Evolutionary conservation across 2,113 vertebrate species (phyloP).

Genomic region (Sebastes schlegelii): DNA sequence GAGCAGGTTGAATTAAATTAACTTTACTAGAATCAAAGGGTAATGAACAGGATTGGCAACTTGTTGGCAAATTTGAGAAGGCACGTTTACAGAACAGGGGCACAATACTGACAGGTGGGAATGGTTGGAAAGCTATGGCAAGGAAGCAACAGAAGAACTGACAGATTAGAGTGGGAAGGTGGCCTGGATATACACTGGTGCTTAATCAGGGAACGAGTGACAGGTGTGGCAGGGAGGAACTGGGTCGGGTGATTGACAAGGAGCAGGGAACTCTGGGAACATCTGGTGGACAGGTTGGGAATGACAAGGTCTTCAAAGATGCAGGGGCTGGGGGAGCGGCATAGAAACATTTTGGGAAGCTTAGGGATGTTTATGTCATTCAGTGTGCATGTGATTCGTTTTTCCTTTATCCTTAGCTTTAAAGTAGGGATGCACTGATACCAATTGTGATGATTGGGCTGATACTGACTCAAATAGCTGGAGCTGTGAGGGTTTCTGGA

Average conservation of each 20-base stretch:
- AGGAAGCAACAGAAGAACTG: not conserved
- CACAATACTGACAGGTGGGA: not conserved
- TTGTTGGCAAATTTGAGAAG: not conserved
- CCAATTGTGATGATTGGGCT: too few species aligned
- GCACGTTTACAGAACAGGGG: not conserved
- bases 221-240: not conserved
- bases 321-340: not conserved
- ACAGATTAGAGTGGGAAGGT: not conserved
- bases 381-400: not conserved
- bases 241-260: not conserved
- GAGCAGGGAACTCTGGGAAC: not conserved
- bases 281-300: constrained; percentile 15
- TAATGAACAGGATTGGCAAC: not conserved
- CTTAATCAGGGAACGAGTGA: not conserved
- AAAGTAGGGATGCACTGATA: too few species aligned
- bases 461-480: too few species aligned
- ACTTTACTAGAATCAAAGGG: too few species aligned
- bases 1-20: not conserved
- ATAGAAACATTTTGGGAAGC: not conserved
- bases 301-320: not conserved
- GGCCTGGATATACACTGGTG: too few species aligned
- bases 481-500: too few species aligned
- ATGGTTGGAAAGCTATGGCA: not conserved
- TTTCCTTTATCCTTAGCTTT: not conserved
- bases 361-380: too few species aligned